Conservation (phyloP, 2,113 vertebrate species). For the Poicephalus gulielmi region DNA sequence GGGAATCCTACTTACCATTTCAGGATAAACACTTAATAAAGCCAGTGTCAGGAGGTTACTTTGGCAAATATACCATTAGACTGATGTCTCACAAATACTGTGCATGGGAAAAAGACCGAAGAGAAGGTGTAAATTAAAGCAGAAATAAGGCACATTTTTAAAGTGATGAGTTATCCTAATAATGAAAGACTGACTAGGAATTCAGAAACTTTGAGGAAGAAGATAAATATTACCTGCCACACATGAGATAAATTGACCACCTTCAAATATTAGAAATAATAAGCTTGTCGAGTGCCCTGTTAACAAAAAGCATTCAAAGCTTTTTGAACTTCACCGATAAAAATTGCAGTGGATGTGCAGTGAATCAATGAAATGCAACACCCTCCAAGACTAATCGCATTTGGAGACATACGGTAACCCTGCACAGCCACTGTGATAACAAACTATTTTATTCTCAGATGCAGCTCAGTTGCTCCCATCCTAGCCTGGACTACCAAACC, state of each 20-base stretch:
- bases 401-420: background rate
- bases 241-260: background rate
- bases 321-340: background rate
- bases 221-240: background rate
- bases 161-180: background rate
- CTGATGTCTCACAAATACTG: background rate
- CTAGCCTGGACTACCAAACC: background rate
- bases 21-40: background rate
- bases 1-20: background rate
- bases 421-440: background rate
- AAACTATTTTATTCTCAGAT: background rate
- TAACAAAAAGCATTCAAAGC: background rate
- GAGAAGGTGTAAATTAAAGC: background rate
- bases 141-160: background rate
- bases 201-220: background rate
- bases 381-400: fast-evolving
- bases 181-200: background rate
- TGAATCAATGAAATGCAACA: background rate
- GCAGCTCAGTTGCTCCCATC: background rate
- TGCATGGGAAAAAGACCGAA: fast-evolving
- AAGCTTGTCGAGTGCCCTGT: background rate
- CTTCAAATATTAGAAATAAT: background rate
- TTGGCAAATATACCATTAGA: background rate
- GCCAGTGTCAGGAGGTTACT: background rate
- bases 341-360: background rate